Conservation (phyloP, 2,888 invertebrate genomes). For the Protonemura montana region DNA sequence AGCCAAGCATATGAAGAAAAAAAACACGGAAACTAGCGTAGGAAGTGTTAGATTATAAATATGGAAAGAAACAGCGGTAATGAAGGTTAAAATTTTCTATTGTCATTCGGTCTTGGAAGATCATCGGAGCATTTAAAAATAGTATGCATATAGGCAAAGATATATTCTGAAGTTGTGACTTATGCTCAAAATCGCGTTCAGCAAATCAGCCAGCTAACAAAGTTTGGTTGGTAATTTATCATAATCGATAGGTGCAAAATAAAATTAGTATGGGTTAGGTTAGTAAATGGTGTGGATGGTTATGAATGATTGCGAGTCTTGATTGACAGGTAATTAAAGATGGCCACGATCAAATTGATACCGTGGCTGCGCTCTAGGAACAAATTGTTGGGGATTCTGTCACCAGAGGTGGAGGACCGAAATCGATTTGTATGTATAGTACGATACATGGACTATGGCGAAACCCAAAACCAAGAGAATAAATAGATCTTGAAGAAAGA, state of each 20-base stretch:
- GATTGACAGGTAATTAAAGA: not conserved
- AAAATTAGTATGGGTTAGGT: not conserved
- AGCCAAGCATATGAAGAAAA: not conserved
- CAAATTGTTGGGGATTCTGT: too few relatives aligned
- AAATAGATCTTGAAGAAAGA: too few relatives aligned
- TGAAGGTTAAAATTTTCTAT: constrained; percentile 22
- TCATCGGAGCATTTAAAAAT: not conserved
- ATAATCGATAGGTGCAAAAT: not conserved
- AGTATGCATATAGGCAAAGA: too few relatives aligned
- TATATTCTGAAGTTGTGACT: too few relatives aligned
- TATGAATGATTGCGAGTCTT: not conserved
- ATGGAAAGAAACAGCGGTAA: not conserved
- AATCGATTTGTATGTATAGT: too few relatives aligned
- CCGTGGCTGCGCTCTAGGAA: too few relatives aligned
- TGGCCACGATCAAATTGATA: too few relatives aligned
- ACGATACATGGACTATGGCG: too few relatives aligned
- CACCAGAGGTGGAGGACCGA: not conserved
- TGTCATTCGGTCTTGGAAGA: not conserved
- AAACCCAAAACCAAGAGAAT: too few relatives aligned
- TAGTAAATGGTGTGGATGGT: not conserved
- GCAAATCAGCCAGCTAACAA: too few relatives aligned
- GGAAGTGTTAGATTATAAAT: not conserved
- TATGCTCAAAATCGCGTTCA: too few relatives aligned
- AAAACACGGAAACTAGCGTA: not conserved
- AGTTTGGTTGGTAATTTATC: not conserved